These are phyloP conservation scores for Callopanchax toddi DNA, from an alignment of 2,113 vertebrate species.

Conservation along the genomic window DNA sequence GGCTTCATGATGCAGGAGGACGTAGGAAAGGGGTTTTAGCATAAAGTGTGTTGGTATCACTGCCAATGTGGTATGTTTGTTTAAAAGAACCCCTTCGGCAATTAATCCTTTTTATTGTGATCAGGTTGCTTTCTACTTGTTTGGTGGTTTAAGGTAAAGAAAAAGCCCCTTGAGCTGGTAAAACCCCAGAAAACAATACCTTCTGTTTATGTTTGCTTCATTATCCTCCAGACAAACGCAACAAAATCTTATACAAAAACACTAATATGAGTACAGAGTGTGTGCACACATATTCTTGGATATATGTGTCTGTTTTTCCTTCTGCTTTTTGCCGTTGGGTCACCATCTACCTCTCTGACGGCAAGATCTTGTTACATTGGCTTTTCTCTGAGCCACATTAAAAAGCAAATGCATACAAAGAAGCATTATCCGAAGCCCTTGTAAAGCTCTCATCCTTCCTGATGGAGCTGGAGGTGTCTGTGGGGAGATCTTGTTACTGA, in stretches of 20 bases:
- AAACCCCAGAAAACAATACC: neutral
- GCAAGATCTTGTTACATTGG: slow-evolving; percentile 23
- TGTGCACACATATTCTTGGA: neutral
- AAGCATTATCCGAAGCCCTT: slow-evolving; percentile 26
- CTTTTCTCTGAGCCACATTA: slow-evolving; percentile 30
- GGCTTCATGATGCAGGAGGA: no score
- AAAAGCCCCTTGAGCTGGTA: no score
- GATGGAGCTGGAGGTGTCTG: slow-evolving; percentile 39
- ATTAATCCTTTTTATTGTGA: no score
- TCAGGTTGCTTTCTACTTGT: no score
- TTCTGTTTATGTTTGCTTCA: slow-evolving; percentile 1
- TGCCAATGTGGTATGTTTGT: no score
- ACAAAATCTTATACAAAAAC: neutral
- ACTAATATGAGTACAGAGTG: neutral
- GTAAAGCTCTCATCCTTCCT: slow-evolving; percentile 23
- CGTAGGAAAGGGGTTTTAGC: no score
- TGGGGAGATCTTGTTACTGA: slow-evolving; percentile 36
- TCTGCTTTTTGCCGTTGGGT: neutral
- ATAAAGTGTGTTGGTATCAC: no score
- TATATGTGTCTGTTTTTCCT: neutral
- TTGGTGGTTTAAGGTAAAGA: no score
- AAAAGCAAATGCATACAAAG: slow-evolving; percentile 27
- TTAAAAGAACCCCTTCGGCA: no score
- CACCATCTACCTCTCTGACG: neutral
- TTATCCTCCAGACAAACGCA: slow-evolving; percentile 17